Evolutionary conservation across 2,888 invertebrate species (phyloP).

Genomic region (Unio delphinus): DNA sequence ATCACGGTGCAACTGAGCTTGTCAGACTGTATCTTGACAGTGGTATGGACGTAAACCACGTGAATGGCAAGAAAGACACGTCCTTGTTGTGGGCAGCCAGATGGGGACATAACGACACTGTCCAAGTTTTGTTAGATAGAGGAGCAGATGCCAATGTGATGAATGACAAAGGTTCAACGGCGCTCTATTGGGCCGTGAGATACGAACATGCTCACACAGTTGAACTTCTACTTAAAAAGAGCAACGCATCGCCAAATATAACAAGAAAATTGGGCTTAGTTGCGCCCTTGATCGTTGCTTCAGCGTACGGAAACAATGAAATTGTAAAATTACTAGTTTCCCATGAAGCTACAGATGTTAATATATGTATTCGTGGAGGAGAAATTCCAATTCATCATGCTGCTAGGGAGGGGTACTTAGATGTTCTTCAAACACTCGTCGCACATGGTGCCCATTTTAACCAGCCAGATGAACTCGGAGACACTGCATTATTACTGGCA

Average conservation of each 20-base stretch:
- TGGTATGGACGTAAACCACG: constrained; percentile 49
- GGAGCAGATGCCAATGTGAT: constrained; percentile 53
- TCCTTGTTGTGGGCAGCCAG: constrained; percentile 68
- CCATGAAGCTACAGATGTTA: constrained; percentile 56
- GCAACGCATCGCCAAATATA: constrained; percentile 60
- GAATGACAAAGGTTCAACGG: constrained; percentile 68
- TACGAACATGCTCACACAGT: constrained; percentile 62
- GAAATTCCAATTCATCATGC: constrained; percentile 70
- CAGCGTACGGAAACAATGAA: constrained; percentile 61
- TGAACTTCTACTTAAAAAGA: constrained; percentile 49
- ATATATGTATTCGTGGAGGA: constrained; percentile 59
- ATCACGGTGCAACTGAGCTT: constrained; percentile 44
- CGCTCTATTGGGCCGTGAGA: constrained; percentile 69
- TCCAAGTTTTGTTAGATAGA: constrained; percentile 39
- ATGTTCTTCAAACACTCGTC: constrained; percentile 58
- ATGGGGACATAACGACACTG: constrained; percentile 52
- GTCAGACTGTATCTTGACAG: constrained; percentile 39
- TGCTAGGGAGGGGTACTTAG: constrained; percentile 64
- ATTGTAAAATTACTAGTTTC: constrained; percentile 42
- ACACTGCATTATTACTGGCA: constrained; percentile 64
- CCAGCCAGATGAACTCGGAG: constrained; percentile 62
- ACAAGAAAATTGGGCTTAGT: constrained; percentile 63
- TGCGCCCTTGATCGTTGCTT: constrained; percentile 64
- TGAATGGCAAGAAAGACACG: constrained; percentile 65
- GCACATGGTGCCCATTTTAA: constrained; percentile 61